Conservation (phyloP, 2,113 vertebrate species). For the Rhipidura dahli region DNA sequence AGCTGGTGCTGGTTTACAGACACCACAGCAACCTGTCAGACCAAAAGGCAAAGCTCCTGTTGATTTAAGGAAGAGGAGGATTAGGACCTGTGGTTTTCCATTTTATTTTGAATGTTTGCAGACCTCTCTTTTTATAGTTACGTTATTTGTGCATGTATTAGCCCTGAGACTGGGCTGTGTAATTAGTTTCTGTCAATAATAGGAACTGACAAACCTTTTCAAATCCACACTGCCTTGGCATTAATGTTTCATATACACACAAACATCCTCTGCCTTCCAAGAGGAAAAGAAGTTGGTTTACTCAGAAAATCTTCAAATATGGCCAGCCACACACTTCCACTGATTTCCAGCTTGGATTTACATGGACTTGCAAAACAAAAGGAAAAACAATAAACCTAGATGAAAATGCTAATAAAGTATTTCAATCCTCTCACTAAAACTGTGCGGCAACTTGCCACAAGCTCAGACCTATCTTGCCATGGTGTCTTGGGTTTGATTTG, state of each 20-base stretch:
- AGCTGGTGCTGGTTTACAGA: neutral
- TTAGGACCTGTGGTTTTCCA: neutral
- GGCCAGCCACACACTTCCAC: neutral
- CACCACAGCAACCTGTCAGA: neutral
- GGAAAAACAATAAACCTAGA: neutral
- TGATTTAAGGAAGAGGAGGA: neutral
- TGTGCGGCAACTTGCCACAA: neutral
- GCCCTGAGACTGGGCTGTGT: neutral
- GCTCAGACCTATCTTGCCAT: neutral
- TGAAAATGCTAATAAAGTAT: neutral
- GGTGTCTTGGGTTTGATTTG: neutral
- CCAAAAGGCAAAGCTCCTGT: neutral
- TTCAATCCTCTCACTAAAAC: neutral
- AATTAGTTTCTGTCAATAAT: conserved; percentile 19
- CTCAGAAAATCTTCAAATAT: neutral
- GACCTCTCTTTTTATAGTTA: neutral
- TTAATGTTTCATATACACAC: neutral
- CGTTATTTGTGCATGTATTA: conserved; percentile 13
- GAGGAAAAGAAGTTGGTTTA: neutral
- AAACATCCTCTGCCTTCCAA: neutral
- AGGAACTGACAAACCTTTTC: neutral
- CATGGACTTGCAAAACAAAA: neutral
- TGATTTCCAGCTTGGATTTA: neutral
- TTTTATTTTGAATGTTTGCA: conserved; percentile 38
- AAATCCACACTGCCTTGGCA: neutral